Percentiles rank a stretch among this genome's conserved stretches.
Conservation (phyloP, 2,888 invertebrate species). For the Prenolepis imparis region DNA sequence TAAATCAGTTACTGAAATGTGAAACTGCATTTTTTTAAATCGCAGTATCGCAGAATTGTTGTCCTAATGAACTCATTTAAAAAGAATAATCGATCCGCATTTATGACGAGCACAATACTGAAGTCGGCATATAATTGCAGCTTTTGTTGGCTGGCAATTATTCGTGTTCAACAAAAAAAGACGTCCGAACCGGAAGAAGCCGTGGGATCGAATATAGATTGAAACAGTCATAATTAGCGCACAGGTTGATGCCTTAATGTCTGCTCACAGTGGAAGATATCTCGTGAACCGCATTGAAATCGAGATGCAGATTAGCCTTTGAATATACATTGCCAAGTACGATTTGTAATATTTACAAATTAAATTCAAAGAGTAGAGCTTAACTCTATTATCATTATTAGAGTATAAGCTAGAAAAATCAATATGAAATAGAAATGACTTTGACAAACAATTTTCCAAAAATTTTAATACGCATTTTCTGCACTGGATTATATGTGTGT, state of each 20-base stretch:
- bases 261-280: constrained; percentile 39
- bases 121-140: constrained; percentile 44
- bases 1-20: constrained; percentile 22
- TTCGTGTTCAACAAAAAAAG: constrained; percentile 41
- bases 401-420: neutral
- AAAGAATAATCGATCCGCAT: constrained; percentile 20
- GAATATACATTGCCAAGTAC: constrained; percentile 22
- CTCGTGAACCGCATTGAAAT: neutral
- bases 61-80: constrained; percentile 11
- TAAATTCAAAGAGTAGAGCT: neutral
- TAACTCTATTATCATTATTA: neutral
- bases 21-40: neutral
- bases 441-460: neutral
- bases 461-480: constrained; percentile 15
- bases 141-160: constrained; percentile 43
- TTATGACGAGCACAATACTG: constrained; percentile 28
- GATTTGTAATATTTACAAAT: constrained; percentile 32
- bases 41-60: neutral
- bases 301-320: constrained; percentile 6
- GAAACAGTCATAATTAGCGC: constrained; percentile 39
- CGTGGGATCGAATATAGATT: constrained; percentile 39
- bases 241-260: constrained; percentile 24
- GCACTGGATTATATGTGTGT: neutral
- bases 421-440: constrained; percentile 8
- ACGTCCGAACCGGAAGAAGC: constrained; percentile 27